phyloP scores from a whole-genome alignment of 92 coral and sea anemone genomes.

The Meandrina meandrites region DNA sequence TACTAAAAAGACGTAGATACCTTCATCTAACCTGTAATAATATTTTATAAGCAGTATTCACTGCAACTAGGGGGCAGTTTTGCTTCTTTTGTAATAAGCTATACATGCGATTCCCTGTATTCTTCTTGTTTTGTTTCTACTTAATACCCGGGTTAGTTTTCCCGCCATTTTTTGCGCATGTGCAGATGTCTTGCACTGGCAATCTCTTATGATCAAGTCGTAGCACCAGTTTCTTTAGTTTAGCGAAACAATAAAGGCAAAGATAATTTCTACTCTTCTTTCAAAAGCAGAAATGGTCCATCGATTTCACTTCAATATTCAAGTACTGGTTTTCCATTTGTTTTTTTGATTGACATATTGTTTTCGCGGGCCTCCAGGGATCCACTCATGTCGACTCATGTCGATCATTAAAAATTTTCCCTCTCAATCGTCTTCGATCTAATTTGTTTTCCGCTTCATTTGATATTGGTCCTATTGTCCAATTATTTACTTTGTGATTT shows the following conservation, averaged over 20 bases:
- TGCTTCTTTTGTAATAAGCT: neutral
- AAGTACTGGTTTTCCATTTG: neutral
- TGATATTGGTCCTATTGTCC: neutral
- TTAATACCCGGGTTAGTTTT: neutral
- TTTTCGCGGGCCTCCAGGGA: neutral
- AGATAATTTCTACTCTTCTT: neutral
- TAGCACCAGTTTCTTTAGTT: neutral
- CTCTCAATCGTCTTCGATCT: neutral
- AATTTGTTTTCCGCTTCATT: neutral
- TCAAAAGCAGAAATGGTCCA: neutral
- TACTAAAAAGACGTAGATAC: neutral
- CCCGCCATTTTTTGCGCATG: conserved; percentile 55
- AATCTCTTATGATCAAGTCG: neutral
- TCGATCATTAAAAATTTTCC: neutral
- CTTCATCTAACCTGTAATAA: neutral
- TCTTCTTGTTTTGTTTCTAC: neutral
- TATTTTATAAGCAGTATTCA: neutral
- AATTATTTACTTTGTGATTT: neutral
- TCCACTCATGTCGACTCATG: neutral
- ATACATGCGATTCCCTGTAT: neutral
- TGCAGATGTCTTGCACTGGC: conserved; percentile 5
- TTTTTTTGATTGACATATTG: neutral
- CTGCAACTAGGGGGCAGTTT: neutral
- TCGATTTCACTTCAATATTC: neutral
- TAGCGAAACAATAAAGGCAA: neutral